These are phyloP conservation scores for Standfussiana lucernea DNA, from an alignment of 2,888 invertebrate species.

Conservation along the genomic window DNA sequence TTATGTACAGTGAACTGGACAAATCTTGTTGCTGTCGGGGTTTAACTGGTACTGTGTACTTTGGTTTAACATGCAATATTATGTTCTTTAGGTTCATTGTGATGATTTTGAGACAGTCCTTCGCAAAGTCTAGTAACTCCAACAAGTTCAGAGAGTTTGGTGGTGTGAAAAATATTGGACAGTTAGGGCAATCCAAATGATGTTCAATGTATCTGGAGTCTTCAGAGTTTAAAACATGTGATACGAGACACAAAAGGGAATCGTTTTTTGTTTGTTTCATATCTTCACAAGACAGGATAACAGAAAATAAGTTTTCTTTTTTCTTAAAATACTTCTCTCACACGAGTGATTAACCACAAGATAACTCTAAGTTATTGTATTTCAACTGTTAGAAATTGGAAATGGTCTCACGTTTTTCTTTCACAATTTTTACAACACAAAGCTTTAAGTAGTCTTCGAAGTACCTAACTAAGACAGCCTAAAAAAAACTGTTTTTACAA, in stretches of 20 bases:
- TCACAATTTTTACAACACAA: neutral
- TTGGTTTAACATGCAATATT: neutral
- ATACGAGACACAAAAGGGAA: neutral
- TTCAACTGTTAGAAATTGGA: neutral
- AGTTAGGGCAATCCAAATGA: too few relatives aligned
- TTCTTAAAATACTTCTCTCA: neutral
- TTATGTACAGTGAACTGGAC: conserved; percentile 25
- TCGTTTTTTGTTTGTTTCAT: neutral
- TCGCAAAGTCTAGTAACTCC: neutral
- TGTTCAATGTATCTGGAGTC: too few relatives aligned
- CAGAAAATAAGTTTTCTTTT: too few relatives aligned
- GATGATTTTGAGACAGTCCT: too few relatives aligned
- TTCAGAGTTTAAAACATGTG: neutral
- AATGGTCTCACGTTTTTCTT: neutral
- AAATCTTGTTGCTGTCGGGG: conserved; percentile 6
- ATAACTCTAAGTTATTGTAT: neutral
- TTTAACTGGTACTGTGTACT: neutral
- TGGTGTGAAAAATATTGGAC: too few relatives aligned
- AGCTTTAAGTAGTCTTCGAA: neutral
- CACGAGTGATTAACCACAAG: neutral
- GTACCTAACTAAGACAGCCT: neutral
- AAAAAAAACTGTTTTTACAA: neutral
- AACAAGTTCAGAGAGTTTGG: neutral
- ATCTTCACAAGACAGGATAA: neutral
- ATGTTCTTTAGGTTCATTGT: neutral